These are phyloP conservation scores for Tipula unca DNA, from an alignment of 2,888 invertebrate genomes.

Conservation along the genomic window DNA sequence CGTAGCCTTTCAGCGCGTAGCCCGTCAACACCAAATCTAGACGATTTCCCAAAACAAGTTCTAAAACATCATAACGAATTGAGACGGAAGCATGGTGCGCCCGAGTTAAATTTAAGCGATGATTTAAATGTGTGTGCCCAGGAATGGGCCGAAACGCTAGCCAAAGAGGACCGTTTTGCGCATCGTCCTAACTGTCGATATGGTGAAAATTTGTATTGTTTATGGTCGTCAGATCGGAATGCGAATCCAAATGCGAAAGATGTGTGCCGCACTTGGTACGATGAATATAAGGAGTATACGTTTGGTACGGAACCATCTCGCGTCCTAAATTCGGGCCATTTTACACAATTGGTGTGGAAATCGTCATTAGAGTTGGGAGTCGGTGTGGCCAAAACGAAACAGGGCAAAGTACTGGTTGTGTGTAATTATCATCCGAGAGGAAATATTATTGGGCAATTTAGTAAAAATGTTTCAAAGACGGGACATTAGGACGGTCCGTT, in stretches of 20 bases:
- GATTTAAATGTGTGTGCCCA: constrained; percentile 56
- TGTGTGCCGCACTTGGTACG: constrained; percentile 49
- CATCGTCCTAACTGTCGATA: constrained; percentile 57
- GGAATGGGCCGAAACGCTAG: constrained; percentile 63
- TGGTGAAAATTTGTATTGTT: constrained; percentile 52
- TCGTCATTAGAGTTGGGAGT: constrained; percentile 60
- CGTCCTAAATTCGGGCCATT: constrained; percentile 52
- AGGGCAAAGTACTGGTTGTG: constrained; percentile 75
- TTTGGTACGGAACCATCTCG: constrained; percentile 42
- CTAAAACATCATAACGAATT: constrained; percentile 53
- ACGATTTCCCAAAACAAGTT: constrained; percentile 44
- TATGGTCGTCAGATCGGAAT: constrained; percentile 48
- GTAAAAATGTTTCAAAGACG: constrained; percentile 27
- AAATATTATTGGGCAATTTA: constrained; percentile 31
- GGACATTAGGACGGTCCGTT: not conserved
- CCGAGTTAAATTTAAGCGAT: constrained; percentile 49
- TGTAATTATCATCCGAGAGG: constrained; percentile 32
- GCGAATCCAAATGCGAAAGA: constrained; percentile 45
- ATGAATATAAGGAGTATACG: constrained; percentile 46
- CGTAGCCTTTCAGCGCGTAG: not conserved
- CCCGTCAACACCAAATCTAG: constrained; percentile 24
- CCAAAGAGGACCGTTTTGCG: constrained; percentile 53
- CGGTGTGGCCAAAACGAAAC: constrained; percentile 60
- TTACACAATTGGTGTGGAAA: constrained; percentile 67
- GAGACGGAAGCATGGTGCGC: constrained; percentile 49